Evolutionary conservation across 2,888 invertebrate genomes (phyloP).

Genomic region (Ellobium chinense): DNA sequence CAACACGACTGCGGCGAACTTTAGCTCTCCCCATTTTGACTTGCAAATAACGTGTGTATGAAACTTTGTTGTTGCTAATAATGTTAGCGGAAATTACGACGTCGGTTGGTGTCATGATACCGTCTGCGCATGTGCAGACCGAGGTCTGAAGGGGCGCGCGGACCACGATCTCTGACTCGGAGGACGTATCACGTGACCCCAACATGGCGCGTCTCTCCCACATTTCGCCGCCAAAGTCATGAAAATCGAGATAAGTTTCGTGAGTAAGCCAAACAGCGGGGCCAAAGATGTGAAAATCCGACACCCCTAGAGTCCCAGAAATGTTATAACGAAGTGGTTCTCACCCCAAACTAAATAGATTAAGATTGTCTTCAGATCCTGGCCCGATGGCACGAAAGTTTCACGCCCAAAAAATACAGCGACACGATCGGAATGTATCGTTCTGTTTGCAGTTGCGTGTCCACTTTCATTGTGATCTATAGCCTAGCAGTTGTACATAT

Average conservation of each 20-base stretch:
- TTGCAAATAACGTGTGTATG: conserved; percentile 37
- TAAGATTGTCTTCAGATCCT: conserved; percentile 15
- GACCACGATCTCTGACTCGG: conserved; percentile 35
- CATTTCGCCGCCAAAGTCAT: conserved; percentile 29
- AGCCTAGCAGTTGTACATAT: background rate
- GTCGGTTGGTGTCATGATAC: conserved; percentile 23
- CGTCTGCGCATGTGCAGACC: conserved; percentile 34
- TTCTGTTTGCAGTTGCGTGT: background rate
- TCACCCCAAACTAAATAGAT: conserved; percentile 17
- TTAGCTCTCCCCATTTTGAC: conserved; percentile 14
- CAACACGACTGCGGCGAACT: conserved; percentile 17
- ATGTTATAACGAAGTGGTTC: conserved; percentile 19
- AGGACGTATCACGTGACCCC: conserved; percentile 34
- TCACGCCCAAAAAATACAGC: background rate
- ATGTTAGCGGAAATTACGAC: conserved; percentile 41
- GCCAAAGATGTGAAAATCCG: conserved; percentile 14
- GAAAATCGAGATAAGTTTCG: conserved; percentile 36
- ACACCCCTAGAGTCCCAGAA: conserved; percentile 12
- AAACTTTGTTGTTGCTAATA: conserved; percentile 34
- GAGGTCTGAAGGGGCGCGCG: conserved; percentile 23
- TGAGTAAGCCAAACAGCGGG: conserved; percentile 31
- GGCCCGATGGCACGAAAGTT: background rate
- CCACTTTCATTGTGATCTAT: background rate
- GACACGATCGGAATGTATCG: conserved; percentile 2
- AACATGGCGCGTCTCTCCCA: conserved; percentile 31